Conservation (phyloP, 2,113 vertebrate species). For the Misgurnus mizolepis region DNA sequence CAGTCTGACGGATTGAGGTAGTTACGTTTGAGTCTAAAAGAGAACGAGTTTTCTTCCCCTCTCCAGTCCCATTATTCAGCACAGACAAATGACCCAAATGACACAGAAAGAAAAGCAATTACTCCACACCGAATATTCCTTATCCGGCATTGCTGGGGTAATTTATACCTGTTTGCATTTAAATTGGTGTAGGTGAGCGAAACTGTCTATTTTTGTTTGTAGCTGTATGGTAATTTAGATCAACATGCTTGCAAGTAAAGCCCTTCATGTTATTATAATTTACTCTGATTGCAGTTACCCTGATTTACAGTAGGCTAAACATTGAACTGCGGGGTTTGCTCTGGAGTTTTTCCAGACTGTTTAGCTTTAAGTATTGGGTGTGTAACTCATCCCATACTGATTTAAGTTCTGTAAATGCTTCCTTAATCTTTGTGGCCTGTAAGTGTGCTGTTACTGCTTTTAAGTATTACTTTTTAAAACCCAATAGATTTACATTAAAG, state of each 20-base stretch:
- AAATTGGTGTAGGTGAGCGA: not conserved
- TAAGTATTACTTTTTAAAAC: not conserved
- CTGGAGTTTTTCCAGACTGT: not conserved
- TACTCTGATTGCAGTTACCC: too few species aligned
- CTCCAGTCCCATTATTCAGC: conserved; percentile 25
- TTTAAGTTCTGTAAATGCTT: not conserved
- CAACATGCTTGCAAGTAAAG: not conserved
- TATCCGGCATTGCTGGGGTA: not conserved
- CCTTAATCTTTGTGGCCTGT: not conserved
- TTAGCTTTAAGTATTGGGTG: not conserved
- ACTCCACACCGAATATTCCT: not conserved
- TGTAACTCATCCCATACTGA: not conserved
- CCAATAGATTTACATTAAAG: too few species aligned
- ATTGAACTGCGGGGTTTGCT: not conserved
- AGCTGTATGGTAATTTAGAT: not conserved
- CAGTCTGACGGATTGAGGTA: conserved; percentile 51
- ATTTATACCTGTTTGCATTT: not conserved
- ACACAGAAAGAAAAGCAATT: conserved; percentile 13
- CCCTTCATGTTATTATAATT: not conserved
- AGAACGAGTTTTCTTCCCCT: conserved; percentile 15
- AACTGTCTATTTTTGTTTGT: not conserved
- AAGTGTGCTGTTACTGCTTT: not conserved
- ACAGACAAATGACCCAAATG: conserved; percentile 53
- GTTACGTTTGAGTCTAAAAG: conserved; percentile 28
- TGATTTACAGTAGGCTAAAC: not conserved